Percentiles rank a stretch among this genome's conserved stretches.
These are phyloP conservation scores for Corvus hawaiiensis DNA, from an alignment of 2,113 vertebrate genomes.

Conservation along the genomic window DNA sequence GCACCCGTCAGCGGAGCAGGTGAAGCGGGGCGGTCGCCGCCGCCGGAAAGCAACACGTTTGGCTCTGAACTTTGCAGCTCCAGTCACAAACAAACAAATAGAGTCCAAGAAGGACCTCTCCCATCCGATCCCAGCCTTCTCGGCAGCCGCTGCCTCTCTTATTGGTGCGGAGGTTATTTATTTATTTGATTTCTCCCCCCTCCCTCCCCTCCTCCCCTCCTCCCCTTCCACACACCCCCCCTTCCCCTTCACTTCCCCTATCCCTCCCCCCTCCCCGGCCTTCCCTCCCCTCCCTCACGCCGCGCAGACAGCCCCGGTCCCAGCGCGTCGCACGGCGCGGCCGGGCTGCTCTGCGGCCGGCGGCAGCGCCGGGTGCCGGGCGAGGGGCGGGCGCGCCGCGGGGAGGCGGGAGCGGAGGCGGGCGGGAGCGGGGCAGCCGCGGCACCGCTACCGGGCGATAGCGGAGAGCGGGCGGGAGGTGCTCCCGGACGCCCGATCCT, in stretches of 20 bases:
- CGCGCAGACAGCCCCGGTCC: no score
- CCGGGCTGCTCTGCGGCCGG: background rate
- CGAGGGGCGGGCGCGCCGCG: background rate
- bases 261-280: no score
- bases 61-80: slow-evolving; percentile 69
- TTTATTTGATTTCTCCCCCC: slow-evolving; percentile 70
- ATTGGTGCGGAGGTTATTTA: slow-evolving; percentile 69
- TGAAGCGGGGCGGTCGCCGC: slow-evolving; percentile 28
- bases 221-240: background rate
- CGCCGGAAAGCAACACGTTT: slow-evolving; percentile 65
- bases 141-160: slow-evolving; percentile 63
- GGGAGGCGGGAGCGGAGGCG: background rate
- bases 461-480: background rate
- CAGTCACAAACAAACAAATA: slow-evolving; percentile 56
- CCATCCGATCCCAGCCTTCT: slow-evolving; percentile 26
- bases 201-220: background rate
- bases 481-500: background rate
- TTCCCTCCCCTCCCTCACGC: no score
- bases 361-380: background rate
- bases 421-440: background rate
- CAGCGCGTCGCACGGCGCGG: no score
- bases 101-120: slow-evolving; percentile 9
- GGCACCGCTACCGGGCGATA: background rate
- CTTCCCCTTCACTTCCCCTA: background rate
- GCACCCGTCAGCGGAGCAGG: background rate